Conservation (phyloP, 1,140 invertebrate species). For the Drosophila repleta region DNA sequence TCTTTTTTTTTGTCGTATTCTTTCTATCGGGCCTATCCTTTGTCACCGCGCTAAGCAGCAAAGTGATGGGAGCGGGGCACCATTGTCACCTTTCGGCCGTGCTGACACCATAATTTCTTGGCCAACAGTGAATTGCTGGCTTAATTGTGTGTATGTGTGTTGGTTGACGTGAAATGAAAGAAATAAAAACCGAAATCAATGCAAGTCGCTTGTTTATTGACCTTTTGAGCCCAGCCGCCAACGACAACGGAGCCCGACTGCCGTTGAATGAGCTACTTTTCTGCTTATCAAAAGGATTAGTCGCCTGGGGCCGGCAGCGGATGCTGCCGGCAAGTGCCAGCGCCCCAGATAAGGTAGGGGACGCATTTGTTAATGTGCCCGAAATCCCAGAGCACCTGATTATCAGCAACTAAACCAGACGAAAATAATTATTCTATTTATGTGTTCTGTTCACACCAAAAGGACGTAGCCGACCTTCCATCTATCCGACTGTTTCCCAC, state of each 20-base stretch:
- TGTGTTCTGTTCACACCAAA: conserved; percentile 23
- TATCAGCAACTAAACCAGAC: conserved; percentile 43
- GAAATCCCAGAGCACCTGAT: conserved; percentile 37
- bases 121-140: conserved; percentile 72
- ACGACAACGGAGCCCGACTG: conserved; percentile 43
- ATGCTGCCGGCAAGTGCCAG: conserved; percentile 10
- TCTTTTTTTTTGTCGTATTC: background rate
- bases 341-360: conserved; percentile 60
- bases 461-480: background rate
- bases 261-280: conserved; percentile 72
- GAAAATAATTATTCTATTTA: conserved; percentile 19
- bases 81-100: conserved; percentile 57
- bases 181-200: conserved; percentile 60
- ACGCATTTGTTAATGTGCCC: conserved; percentile 42
- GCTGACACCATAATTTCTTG: conserved; percentile 79
- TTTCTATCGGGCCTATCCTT: conserved; percentile 55
- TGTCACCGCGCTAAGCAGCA: conserved; percentile 67
- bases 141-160: conserved; percentile 69
- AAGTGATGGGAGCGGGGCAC: background rate
- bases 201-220: conserved; percentile 71
- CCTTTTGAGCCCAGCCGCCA: conserved; percentile 70
- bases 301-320: conserved; percentile 16
- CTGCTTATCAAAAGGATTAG: conserved; percentile 58
- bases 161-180: conserved; percentile 36
- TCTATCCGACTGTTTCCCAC: background rate